Conservation (phyloP, 2,888 invertebrate genomes). For the Bimastos eiseni region DNA sequence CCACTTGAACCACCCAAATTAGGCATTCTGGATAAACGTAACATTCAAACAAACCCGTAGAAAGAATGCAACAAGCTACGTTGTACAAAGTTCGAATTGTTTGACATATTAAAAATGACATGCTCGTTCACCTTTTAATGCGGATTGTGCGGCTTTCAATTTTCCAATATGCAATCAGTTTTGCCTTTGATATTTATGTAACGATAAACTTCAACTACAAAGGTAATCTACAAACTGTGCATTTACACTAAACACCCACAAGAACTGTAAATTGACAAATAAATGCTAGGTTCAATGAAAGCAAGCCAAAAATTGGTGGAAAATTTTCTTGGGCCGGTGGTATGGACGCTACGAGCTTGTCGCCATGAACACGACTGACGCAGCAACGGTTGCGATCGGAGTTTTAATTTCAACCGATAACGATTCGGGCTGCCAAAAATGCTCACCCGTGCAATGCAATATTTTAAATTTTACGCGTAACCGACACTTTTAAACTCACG, state of each 20-base stretch:
- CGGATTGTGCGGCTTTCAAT: no score
- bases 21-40: background rate
- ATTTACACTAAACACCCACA: background rate
- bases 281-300: background rate
- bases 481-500: background rate
- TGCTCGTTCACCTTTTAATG: no score
- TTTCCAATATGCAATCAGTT: background rate
- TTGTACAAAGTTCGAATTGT: background rate
- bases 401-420: background rate
- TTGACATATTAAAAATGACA: background rate
- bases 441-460: background rate
- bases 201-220: background rate
- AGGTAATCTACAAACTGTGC: background rate
- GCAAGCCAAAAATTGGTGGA: background rate
- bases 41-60: background rate
- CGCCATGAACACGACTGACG: constrained; percentile 13
- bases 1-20: background rate
- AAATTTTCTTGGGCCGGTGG: background rate
- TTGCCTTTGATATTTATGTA: background rate
- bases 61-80: background rate
- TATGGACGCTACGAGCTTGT: background rate
- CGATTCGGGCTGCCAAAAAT: background rate
- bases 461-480: background rate
- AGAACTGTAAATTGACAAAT: background rate
- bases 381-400: background rate